These are phyloP conservation scores for Ceratina australensis DNA, from an alignment of 1,140 invertebrate genomes.

Conservation along the genomic window DNA sequence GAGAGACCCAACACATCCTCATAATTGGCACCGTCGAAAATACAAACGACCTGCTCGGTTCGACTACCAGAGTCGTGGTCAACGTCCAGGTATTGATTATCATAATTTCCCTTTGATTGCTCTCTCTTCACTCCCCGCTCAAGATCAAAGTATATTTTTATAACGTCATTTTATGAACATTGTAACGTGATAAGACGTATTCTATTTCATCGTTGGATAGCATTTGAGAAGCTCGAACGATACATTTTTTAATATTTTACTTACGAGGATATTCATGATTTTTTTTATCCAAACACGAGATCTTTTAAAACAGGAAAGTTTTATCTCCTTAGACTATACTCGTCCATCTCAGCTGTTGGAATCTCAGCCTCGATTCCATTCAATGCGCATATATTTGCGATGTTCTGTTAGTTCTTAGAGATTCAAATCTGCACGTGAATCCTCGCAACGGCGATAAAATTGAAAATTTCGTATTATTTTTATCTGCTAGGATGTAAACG, in stretches of 20 bases:
- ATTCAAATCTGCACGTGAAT: too few species aligned
- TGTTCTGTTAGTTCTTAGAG: too few species aligned
- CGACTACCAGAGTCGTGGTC: slow-evolving; percentile 87
- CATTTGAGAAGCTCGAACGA: too few species aligned
- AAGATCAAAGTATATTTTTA: too few species aligned
- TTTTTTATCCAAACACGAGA: neutral
- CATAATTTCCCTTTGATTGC: neutral
- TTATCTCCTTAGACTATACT: neutral
- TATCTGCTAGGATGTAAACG: slow-evolving; percentile 85
- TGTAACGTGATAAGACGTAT: too few species aligned
- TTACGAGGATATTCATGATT: too few species aligned
- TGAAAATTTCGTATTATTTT: neutral
- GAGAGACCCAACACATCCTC: slow-evolving; percentile 85
- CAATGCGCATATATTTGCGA: neutral
- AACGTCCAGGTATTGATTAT: slow-evolving; percentile 84
- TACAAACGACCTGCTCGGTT: slow-evolving; percentile 83
- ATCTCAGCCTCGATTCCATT: neutral
- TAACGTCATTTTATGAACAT: too few species aligned
- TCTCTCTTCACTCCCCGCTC: neutral
- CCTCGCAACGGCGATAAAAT: too few species aligned
- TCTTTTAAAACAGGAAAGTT: neutral
- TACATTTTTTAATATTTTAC: too few species aligned
- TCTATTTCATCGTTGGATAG: too few species aligned
- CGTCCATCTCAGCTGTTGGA: neutral
- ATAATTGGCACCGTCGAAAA: slow-evolving; percentile 91